Base-by-base conservation (phyloP, 2,797 vertebrate species). In the Parotocinclus haroldoi region DNA sequence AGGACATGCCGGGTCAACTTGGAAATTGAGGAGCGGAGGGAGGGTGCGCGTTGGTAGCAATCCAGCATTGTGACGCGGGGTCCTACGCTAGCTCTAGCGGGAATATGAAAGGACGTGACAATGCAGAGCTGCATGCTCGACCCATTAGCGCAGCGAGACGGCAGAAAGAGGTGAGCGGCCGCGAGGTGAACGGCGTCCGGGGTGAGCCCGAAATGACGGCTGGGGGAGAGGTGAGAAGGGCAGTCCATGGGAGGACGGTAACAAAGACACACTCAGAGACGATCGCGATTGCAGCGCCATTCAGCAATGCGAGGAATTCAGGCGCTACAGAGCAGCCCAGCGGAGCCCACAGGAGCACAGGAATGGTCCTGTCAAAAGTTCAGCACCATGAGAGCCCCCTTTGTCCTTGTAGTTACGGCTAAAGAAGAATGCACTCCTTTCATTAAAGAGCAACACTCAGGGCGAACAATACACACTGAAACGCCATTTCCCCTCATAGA, bases 231-330 rank as follows among this genome's bases (percentile, higher is more conserved):
- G 71, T 73, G 69, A 73, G 71, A 64, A 74, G 68, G 70, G 64
- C 58, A 66, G 61, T 53, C 54, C 68, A 78, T 73, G 68, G 74
- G 74, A 66, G 72, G 72, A 67, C 56, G 18, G 42, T 55, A 62
- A 80, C 74, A 79, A 77, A 75, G 78, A 72, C 66, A 9, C n/a
- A 10, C 56, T 71, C 65, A 75, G 55, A 67, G 58, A 72, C 56
- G 58, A 71, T 78, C 50, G 17, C 78, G 78, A 84, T 81, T 85
- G 81, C 80, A 83, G 81, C 73, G 40, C 65, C 83, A 81, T 71
- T 68, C 74, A 87, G 87, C 86, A 86, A 90, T 89, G 85, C 76
- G 65, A 89, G 82, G 74, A 84, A 90, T 90, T 88, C 86, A 80
- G 83, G 79, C 80, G 74, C 83, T 81, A 83, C 83, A 77, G 82